Conservation (phyloP, 2,888 invertebrate species). For the Tetragnatha montana region DNA sequence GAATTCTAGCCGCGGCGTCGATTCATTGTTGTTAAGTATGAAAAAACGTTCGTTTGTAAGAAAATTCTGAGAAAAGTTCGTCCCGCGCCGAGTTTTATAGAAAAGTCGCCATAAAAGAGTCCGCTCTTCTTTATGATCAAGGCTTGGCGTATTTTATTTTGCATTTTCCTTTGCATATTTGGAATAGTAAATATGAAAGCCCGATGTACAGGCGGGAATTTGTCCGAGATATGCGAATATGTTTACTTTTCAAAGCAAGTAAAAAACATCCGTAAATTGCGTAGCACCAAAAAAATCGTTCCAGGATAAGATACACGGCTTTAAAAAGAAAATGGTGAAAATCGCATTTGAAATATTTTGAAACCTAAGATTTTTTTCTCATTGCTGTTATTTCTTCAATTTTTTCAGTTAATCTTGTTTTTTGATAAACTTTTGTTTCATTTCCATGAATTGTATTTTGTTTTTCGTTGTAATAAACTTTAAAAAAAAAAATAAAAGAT, state of each 20-base stretch:
- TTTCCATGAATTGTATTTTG: too few relatives aligned
- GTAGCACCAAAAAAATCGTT: too few relatives aligned
- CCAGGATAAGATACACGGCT: too few relatives aligned
- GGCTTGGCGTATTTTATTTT: neutral
- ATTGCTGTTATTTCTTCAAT: too few relatives aligned
- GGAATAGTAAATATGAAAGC: neutral
- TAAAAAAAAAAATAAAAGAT: too few relatives aligned
- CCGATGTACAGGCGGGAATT: neutral
- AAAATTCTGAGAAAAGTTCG: constrained; percentile 38
- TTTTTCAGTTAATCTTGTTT: too few relatives aligned
- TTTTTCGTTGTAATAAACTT: too few relatives aligned
- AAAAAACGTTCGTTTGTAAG: constrained; percentile 43
- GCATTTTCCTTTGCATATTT: neutral
- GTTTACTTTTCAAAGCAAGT: neutral
- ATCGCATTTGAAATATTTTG: too few relatives aligned
- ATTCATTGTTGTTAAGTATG: constrained; percentile 47
- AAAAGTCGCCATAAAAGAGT: neutral
- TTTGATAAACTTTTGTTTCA: too few relatives aligned
- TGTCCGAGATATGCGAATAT: neutral
- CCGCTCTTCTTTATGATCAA: neutral
- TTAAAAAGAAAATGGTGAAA: too few relatives aligned
- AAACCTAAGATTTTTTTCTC: too few relatives aligned
- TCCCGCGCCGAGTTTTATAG: neutral
- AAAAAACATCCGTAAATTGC: too few relatives aligned
- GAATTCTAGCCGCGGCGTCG: constrained; percentile 37